Evolutionary conservation across 1,140 invertebrate genomes (phyloP).

Genomic region (Drosophila fuyamai): DNA sequence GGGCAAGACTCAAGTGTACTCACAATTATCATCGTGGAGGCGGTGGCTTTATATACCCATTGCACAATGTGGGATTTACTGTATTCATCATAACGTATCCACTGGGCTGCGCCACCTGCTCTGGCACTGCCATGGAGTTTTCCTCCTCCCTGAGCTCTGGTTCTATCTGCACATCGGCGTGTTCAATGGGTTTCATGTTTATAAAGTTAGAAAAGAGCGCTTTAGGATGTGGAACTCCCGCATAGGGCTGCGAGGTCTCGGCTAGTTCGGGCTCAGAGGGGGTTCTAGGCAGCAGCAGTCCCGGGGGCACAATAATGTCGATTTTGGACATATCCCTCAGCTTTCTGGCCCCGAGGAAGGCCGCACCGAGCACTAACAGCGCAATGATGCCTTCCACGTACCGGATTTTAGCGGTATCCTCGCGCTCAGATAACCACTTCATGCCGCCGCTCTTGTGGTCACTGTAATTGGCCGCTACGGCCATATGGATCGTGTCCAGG

Average conservation of each 20-base stretch:
- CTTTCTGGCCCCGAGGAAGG: not conserved
- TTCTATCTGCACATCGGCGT: too few species aligned
- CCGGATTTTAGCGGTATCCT: not conserved
- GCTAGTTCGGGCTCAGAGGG: too few species aligned
- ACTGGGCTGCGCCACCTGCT: too few species aligned
- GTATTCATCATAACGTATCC: not conserved
- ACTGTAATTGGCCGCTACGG: conserved; percentile 22
- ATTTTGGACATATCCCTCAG: conserved; percentile 11
- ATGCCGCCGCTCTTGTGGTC: conserved; percentile 16
- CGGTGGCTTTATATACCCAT: conserved; percentile 3
- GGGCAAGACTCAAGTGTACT: too few species aligned
- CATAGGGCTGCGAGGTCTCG: too few species aligned
- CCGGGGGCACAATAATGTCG: not conserved
- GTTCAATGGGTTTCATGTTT: too few species aligned
- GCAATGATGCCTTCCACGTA: conserved; percentile 13
- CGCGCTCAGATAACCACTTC: not conserved
- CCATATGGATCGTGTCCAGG: not conserved
- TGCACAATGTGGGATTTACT: not conserved
- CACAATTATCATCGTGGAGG: too few species aligned
- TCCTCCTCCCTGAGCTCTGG: too few species aligned
- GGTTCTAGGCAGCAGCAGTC: too few species aligned
- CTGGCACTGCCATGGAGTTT: too few species aligned
- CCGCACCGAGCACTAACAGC: conserved; percentile 14
- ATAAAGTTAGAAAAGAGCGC: too few species aligned
- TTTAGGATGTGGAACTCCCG: too few species aligned